Conservation (phyloP, 2,888 invertebrate genomes). For the Troglohyphantes excavatus region DNA sequence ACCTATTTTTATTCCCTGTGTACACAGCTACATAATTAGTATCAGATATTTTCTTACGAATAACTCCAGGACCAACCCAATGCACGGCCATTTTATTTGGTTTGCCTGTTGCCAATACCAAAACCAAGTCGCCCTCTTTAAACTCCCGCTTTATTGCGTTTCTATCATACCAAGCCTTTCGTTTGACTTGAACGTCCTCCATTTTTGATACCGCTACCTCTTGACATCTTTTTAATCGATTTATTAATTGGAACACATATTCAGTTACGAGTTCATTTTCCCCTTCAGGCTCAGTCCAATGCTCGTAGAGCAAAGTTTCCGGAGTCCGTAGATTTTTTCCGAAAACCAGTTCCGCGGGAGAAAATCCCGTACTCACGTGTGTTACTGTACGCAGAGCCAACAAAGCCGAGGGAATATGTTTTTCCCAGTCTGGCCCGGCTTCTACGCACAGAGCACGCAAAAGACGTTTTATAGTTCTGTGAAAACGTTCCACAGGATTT, state of each 20-base stretch:
- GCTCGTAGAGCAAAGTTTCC: conserved; percentile 16
- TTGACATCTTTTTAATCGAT: conserved; percentile 35
- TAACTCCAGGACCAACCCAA: neutral
- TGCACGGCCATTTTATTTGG: neutral
- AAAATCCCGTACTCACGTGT: conserved; percentile 27
- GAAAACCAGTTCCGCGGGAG: conserved; percentile 26
- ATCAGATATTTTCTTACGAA: neutral
- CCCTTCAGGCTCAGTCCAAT: neutral
- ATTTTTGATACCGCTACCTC: neutral
- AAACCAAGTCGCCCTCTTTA: neutral
- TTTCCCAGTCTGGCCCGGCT: neutral
- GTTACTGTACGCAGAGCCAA: conserved; percentile 3
- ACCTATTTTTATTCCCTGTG: neutral
- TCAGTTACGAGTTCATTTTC: neutral
- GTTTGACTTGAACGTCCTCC: neutral
- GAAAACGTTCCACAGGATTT: neutral
- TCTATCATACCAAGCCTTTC: conserved; percentile 27
- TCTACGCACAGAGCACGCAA: neutral
- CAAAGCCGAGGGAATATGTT: neutral
- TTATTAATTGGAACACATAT: conserved; percentile 26
- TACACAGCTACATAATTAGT: neutral
- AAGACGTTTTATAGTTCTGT: neutral
- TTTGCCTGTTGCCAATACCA: neutral
- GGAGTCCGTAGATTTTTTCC: conserved; percentile 43
- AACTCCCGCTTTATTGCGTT: conserved; percentile 31